phyloP scores from a whole-genome alignment of 2,888 invertebrate species.

The Scelioninae gen. 1 region DNA sequence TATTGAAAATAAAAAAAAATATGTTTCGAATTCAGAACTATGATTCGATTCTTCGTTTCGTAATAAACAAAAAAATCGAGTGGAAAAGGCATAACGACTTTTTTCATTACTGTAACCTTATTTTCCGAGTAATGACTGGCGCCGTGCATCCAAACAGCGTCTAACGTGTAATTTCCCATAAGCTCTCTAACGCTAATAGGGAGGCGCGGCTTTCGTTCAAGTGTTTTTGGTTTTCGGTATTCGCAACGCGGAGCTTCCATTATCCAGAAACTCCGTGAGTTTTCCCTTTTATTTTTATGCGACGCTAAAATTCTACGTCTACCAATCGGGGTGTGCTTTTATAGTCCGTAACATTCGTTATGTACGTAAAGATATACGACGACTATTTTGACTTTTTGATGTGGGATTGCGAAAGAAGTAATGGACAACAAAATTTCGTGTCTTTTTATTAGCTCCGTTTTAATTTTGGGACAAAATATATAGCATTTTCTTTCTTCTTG shows the following conservation, averaged over 20 bases:
- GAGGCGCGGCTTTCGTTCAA: conserved; percentile 59
- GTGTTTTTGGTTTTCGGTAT: conserved; percentile 66
- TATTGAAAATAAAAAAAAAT: no score
- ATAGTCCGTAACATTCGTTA: conserved; percentile 58
- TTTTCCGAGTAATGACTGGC: conserved; percentile 52
- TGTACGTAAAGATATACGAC: conserved; percentile 44
- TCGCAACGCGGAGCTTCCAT: conserved; percentile 62
- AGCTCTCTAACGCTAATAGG: conserved; percentile 64
- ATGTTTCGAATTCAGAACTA: no score
- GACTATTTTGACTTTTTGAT: conserved; percentile 46
- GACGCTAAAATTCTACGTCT: conserved; percentile 60
- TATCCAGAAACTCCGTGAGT: conserved; percentile 47
- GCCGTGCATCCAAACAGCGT: conserved; percentile 41
- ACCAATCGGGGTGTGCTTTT: conserved; percentile 53
- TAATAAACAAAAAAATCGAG: conserved; percentile 2
- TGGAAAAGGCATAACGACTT: conserved; percentile 29
- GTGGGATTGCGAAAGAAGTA: not conserved
- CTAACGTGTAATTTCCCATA: conserved; percentile 63
- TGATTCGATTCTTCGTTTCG: no score
- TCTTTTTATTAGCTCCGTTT: no score
- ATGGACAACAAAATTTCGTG: conserved; percentile 4
- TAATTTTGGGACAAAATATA: no score
- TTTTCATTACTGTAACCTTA: conserved; percentile 55
- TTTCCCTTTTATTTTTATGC: conserved; percentile 65
- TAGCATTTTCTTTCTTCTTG: no score